Evolutionary conservation across 2,888 invertebrate genomes (phyloP), one percentile per base, ranked within the genome.

Genomic region (Drosophila paranaensis): DNA sequence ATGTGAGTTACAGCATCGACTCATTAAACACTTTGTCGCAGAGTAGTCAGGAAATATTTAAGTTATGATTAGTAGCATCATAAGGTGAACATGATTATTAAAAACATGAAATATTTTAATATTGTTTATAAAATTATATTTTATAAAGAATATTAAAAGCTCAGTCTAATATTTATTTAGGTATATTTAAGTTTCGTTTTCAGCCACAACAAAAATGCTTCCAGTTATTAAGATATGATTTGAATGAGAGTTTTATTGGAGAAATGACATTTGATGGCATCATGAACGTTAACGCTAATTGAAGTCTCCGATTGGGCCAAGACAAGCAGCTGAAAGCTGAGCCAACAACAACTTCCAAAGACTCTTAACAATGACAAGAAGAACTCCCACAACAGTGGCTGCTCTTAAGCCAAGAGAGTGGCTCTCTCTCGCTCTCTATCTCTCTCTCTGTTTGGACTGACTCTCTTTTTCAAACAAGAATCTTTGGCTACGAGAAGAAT

Each of bases 401-500:
- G 48, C 76, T 76, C 79, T 79, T 65, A 60, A 55, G 39, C 11
- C 30, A 55, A 14, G 13, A 13, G 63, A 66, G 74, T 55, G 54
- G 1, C 3, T 16, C 46, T 6, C 39, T 39, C 37, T 16, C 45
- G 14, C 25, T 39, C 20, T 13, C 11, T 16, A 16, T 9, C 40
- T 40, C n/a, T 13, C 11, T 16, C 16, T n/a, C 40, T 40, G n/a
- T 40, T 53, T 1, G 0, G 13, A 0, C 51, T 63, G 1, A 2
- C 48, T 60, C 63, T 71, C 51, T 67, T 68, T 66, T 66, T 71
- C 61, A 69, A 79, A 77, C 82, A 67, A 89, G 84, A 89, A 85
- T 85, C 81, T 86, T 72, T 39, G 33, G 48, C 54, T 33, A 33
- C 2, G 30, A 54, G 67, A 71, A 74, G 79, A 82, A 81, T 74